Evolutionary conservation across 2,888 invertebrate genomes (phyloP).

Genomic region (Atrina japonica): DNA sequence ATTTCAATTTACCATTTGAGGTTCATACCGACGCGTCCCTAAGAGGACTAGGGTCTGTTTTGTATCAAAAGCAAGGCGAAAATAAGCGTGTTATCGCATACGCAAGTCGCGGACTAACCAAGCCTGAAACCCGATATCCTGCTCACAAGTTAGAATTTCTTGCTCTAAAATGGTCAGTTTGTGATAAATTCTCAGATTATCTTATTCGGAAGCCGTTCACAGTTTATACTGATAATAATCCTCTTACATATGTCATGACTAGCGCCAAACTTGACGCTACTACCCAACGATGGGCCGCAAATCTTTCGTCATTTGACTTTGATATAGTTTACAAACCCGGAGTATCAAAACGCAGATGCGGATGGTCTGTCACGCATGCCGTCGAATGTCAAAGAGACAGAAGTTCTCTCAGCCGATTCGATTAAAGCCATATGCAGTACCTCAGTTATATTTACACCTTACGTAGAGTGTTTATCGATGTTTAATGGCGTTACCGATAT

Average conservation of each 20-base stretch:
- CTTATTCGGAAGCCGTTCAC: too few relatives aligned
- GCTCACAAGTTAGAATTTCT: slow-evolving; percentile 48
- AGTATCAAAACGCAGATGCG: slow-evolving; percentile 45
- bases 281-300: slow-evolving; percentile 50
- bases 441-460: neutral
- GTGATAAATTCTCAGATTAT: too few relatives aligned
- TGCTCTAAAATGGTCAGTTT: slow-evolving; percentile 39
- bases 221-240: too few relatives aligned
- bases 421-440: slow-evolving; percentile 23
- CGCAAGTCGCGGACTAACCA: slow-evolving; percentile 44
- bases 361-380: slow-evolving; percentile 52
- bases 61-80: slow-evolving; percentile 39
- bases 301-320: slow-evolving; percentile 43
- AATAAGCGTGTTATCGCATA: slow-evolving; percentile 21
- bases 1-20: slow-evolving; percentile 43
- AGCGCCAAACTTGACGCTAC: slow-evolving; percentile 50
- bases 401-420: slow-evolving; percentile 19
- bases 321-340: slow-evolving; percentile 50
- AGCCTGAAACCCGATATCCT: slow-evolving; percentile 41
- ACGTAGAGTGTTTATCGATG: slow-evolving; percentile 6
- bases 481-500: neutral
- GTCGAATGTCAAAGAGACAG: neutral
- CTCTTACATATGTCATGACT: slow-evolving; percentile 47
- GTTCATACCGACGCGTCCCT: slow-evolving; percentile 44
- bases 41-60: slow-evolving; percentile 40